Conservation (phyloP, 2,888 invertebrate genomes). For the Harpalus rufipes region DNA sequence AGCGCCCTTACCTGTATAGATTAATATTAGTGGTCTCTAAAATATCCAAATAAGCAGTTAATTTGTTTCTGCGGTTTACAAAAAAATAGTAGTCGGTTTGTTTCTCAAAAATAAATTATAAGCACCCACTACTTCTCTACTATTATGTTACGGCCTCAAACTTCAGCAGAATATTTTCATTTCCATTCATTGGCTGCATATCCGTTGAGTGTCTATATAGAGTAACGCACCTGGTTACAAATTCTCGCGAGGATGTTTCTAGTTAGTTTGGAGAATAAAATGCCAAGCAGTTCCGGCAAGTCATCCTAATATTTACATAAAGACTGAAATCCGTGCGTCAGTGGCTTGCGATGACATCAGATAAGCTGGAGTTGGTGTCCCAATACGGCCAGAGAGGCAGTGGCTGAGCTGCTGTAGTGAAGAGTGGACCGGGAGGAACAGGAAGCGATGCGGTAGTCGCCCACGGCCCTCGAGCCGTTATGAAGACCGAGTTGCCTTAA, state of each 20-base stretch:
- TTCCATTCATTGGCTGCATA: not conserved
- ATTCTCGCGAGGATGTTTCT: not conserved
- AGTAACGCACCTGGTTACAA: not conserved
- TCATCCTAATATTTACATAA: constrained; percentile 33
- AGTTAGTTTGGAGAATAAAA: constrained; percentile 14
- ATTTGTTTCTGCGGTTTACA: too few species aligned
- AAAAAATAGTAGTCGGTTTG: too few species aligned
- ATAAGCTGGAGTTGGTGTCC: constrained; percentile 23
- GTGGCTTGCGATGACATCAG: constrained; percentile 39
- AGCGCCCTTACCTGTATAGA: too few species aligned
- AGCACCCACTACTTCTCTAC: too few species aligned
- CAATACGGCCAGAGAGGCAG: constrained; percentile 15
- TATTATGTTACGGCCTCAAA: too few species aligned
- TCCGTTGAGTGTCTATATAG: not conserved
- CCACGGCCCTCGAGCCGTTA: constrained; percentile 62
- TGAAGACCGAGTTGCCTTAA: not conserved
- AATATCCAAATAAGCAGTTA: too few species aligned
- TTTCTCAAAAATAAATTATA: too few species aligned
- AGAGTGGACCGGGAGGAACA: constrained; percentile 38
- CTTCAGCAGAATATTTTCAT: too few species aligned
- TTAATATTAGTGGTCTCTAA: too few species aligned
- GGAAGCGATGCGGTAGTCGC: constrained; percentile 64
- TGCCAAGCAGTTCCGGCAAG: constrained; percentile 42
- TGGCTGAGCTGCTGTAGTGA: not conserved
- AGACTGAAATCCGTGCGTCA: constrained; percentile 33